Percentiles rank a stretch among this genome's conserved stretches.
phyloP scores from a whole-genome alignment of 2,797 vertebrate genomes.

The Bovichtus variegatus region DNA sequence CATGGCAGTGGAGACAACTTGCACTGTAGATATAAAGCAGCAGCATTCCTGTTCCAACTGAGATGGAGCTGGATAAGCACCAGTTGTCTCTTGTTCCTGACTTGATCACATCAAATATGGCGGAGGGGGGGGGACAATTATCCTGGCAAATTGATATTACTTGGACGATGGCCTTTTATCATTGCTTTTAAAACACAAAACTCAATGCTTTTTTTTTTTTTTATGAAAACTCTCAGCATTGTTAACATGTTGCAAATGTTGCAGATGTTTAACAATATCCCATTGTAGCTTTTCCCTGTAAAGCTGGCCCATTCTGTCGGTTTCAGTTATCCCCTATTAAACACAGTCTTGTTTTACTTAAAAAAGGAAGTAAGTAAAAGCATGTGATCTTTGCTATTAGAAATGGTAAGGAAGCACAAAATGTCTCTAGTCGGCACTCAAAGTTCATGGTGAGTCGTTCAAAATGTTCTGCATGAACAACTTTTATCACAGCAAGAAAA shows the following conservation, averaged over 20 bases:
- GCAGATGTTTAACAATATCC: constrained; percentile 49
- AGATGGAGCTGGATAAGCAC: constrained; percentile 64
- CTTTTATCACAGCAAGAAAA: constrained; percentile 74
- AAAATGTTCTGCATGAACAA: constrained; percentile 54
- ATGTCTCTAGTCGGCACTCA: constrained; percentile 87
- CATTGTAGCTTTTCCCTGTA: constrained; percentile 11
- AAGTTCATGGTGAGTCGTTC: constrained; percentile 85
- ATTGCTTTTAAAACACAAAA: constrained; percentile 56
- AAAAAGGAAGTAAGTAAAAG: constrained; percentile 66
- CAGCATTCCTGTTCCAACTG: constrained; percentile 53
- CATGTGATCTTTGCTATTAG: constrained; percentile 85
- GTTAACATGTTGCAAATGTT: constrained; percentile 46
- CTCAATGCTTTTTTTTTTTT: constrained; percentile 25
- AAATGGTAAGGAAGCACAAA: constrained; percentile 93
- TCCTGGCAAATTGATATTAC: constrained; percentile 58
- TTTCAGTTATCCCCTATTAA: constrained; percentile 79
- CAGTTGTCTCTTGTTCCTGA: constrained; percentile 56
- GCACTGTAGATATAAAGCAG: constrained; percentile 68
- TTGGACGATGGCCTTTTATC: constrained; percentile 36
- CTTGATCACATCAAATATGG: constrained; percentile 59
- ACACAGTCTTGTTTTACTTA: constrained; percentile 79
- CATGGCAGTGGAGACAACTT: constrained; percentile 64
- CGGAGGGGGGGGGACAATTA: constrained; percentile 37
- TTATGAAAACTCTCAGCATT: constrained; percentile 45
- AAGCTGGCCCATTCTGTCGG: constrained; percentile 75